Base-by-base conservation (phyloP, 2,113 vertebrate genomes). In the Trachemys scripta region DNA sequence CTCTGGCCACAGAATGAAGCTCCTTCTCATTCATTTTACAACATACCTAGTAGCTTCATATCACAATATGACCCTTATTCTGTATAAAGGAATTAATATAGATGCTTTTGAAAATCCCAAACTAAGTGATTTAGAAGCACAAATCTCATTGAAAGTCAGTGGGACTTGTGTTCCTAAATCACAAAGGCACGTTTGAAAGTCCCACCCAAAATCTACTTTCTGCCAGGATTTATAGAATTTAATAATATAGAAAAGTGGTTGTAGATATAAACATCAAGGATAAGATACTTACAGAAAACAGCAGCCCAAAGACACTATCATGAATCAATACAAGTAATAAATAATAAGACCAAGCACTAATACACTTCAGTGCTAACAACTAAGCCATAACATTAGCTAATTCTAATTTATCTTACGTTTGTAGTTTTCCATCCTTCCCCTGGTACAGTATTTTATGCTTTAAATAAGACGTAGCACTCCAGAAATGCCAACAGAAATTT, bases 351-450 rank as follows among this genome's bases (percentile, higher is more conserved):
- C 35, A 24, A 42, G 38, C 69, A 42, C 17, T 38, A 75, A 75
- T 42, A 17, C 38, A 75, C 65, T 90, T 50, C 9, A 87, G 91
- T 35, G 38, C 5, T 88, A 95, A 87, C 5, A 91, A 54, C 45
- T n/a, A 5, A 78, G 56, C 86, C 90, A 72, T 93, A 85, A 82
- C 82, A 72, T 78, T 84, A 86, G 25, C 8, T 94, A 38, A 82
- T 29, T 17, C 19, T 86, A 78, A 82, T 80, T 95, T 25, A 69
- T 95, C 38, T 78, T 3, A 92, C 94, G 95, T 90, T 62, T 89
- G 10, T 35, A 47, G 84, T 90, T 93, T 6, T 86, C 35, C 89
- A 27, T 57, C 25, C 56, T 57, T 57, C 56, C 27, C 27, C 29
- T 82, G 13, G 80, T 5, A 38, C 87, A n/a, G 10, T 1, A 0